Evolutionary conservation across 2,113 vertebrate species (phyloP).

Genomic region (Orthochromis malagaraziensis): DNA sequence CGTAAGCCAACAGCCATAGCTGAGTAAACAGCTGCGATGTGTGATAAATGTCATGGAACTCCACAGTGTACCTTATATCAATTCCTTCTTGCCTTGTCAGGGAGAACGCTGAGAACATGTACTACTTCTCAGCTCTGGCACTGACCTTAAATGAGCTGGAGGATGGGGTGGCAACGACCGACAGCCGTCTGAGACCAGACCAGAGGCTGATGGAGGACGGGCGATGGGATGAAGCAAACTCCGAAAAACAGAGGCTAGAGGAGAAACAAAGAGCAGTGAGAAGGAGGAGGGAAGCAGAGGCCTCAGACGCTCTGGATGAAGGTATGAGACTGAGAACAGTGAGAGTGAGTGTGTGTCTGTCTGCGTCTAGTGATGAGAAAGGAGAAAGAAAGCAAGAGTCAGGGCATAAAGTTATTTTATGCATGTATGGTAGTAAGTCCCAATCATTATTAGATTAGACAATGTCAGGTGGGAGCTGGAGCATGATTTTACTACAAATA

Average conservation of each 20-base stretch:
- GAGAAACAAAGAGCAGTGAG: slow-evolving; percentile 88
- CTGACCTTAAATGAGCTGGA: slow-evolving; percentile 90
- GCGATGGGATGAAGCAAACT: slow-evolving; percentile 92
- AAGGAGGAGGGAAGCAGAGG: slow-evolving; percentile 80
- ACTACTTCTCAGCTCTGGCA: slow-evolving; percentile 90
- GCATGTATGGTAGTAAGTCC: not conserved
- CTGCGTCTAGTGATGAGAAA: not conserved
- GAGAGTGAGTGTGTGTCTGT: not conserved
- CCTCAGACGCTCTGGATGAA: slow-evolving; percentile 76
- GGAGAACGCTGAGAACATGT: slow-evolving; percentile 97
- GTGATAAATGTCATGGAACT: not conserved
- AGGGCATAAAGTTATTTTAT: not conserved
- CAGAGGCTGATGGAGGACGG: slow-evolving; percentile 95
- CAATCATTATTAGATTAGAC: not conserved
- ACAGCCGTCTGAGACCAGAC: slow-evolving; percentile 90
- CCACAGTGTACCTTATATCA: not conserved
- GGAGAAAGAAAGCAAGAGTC: not conserved
- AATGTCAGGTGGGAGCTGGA: not conserved
- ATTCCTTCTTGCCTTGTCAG: slow-evolving; percentile 47
- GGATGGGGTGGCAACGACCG: slow-evolving; percentile 78
- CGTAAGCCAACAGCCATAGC: slow-evolving; percentile 72
- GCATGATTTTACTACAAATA: not conserved
- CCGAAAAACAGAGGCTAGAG: slow-evolving; percentile 91
- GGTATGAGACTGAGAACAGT: slow-evolving; percentile 65
- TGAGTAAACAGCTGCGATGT: not conserved